phyloP scores from a whole-genome alignment of 2,888 invertebrate species.

The Mamestra brassicae region DNA sequence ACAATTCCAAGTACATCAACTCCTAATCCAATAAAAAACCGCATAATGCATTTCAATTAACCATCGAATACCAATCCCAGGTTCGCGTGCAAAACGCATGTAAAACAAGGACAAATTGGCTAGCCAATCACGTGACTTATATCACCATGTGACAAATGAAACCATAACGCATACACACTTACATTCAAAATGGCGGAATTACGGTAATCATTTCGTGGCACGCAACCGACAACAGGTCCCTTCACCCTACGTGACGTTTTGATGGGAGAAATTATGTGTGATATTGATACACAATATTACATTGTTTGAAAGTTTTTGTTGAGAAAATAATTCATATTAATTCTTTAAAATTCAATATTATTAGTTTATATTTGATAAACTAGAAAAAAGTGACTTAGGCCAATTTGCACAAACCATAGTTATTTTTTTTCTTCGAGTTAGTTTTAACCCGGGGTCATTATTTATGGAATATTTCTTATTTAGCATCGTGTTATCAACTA shows the following conservation, averaged over 20 bases:
- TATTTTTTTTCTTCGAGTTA: no score
- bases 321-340: background rate
- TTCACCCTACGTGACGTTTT: slow-evolving; percentile 37
- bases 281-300: background rate
- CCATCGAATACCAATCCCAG: slow-evolving; percentile 31
- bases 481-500: no score
- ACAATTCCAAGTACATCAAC: background rate
- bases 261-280: slow-evolving; percentile 13
- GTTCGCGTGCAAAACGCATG: slow-evolving; percentile 43
- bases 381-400: no score
- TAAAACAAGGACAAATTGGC: slow-evolving; percentile 48
- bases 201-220: slow-evolving; percentile 54
- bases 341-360: background rate
- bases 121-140: slow-evolving; percentile 46
- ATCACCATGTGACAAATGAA: slow-evolving; percentile 53
- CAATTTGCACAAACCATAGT: no score
- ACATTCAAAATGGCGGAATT: slow-evolving; percentile 49
- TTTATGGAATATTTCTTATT: no score
- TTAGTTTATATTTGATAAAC: background rate
- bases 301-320: background rate
- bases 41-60: slow-evolving; percentile 28
- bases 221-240: slow-evolving; percentile 62
- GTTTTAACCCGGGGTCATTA: no score
- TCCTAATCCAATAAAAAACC: slow-evolving; percentile 2
- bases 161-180: slow-evolving; percentile 44